phyloP scores from a whole-genome alignment of 2,888 invertebrate genomes.

The Apodemia duryi region DNA sequence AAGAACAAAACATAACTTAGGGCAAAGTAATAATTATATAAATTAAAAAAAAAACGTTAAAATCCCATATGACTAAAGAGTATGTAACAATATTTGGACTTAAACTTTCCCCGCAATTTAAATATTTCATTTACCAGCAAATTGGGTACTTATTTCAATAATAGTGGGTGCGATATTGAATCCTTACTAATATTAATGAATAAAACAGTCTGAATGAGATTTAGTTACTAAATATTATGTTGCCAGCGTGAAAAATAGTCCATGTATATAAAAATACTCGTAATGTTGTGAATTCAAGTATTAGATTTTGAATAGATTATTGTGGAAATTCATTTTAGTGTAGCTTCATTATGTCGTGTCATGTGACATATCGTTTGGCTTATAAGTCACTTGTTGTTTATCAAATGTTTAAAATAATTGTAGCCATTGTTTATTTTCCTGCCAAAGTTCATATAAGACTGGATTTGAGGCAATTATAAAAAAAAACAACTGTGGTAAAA shows the following conservation, averaged over 20 bases:
- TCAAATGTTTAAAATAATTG: conserved; percentile 7
- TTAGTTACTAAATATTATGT: conserved; percentile 16
- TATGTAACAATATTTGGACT: no score
- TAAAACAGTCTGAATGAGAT: conserved; percentile 1
- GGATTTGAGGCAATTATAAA: conserved; percentile 12
- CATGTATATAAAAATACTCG: conserved; percentile 29
- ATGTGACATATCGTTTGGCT: conserved; percentile 18
- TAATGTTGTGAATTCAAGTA: conserved; percentile 31
- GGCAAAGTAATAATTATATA: not conserved
- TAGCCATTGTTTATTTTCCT: conserved; percentile 6
- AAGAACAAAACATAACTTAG: no score
- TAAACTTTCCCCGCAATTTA: no score
- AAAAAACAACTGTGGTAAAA: not conserved
- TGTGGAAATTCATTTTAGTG: conserved; percentile 17
- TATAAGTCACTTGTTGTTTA: conserved; percentile 16
- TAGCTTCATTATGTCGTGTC: conserved; percentile 9
- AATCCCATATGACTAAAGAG: no score
- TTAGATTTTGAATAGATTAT: conserved; percentile 21
- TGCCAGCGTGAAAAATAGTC: conserved; percentile 20
- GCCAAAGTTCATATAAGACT: conserved; percentile 11
- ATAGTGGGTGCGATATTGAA: not conserved
- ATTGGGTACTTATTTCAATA: not conserved
- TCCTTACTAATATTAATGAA: not conserved
- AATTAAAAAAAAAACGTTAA: not conserved
- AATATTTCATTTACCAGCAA: no score